phyloP scores from a whole-genome alignment of 1,140 invertebrate species.

The Pinna nobilis region DNA sequence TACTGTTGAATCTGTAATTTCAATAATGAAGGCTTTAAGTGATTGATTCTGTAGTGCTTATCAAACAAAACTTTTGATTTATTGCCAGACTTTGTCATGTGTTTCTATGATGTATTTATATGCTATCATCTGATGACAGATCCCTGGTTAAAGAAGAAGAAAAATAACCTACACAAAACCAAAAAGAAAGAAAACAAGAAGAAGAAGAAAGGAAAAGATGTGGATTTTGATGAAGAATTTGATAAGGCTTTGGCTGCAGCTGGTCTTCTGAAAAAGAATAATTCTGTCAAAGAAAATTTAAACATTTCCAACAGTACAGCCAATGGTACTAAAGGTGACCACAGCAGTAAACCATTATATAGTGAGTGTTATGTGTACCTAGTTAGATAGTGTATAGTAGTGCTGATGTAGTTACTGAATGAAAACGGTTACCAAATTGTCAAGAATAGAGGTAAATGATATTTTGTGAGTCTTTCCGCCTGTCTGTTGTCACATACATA shows the following conservation, averaged over 20 bases:
- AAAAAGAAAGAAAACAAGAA: conserved; percentile 77
- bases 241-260: conserved; percentile 78
- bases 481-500: too few species aligned
- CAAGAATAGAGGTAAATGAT: too few species aligned
- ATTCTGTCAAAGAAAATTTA: conserved; percentile 14
- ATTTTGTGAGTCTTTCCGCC: too few species aligned
- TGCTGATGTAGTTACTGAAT: not conserved
- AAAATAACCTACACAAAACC: conserved; percentile 75
- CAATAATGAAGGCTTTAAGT: too few species aligned
- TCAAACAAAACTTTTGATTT: too few species aligned
- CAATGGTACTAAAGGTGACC: not conserved
- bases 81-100: too few species aligned
- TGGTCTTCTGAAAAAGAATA: conserved; percentile 59
- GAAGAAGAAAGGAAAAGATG: conserved; percentile 58
- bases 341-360: not conserved
- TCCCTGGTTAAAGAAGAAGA: conserved; percentile 86
- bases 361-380: conserved; percentile 1
- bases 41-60: too few species aligned
- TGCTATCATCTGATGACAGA: too few species aligned
- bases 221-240: conserved; percentile 82
- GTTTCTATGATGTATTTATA: too few species aligned
- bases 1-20: too few species aligned
- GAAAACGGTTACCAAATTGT: too few species aligned
- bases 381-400: too few species aligned
- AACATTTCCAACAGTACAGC: conserved; percentile 23